A percentile compares a stretch with the other conserved stretches of the same genome.
Evolutionary conservation across 2,113 vertebrate species (phyloP).

Genomic region (Psilopsiagon aurifrons): DNA sequence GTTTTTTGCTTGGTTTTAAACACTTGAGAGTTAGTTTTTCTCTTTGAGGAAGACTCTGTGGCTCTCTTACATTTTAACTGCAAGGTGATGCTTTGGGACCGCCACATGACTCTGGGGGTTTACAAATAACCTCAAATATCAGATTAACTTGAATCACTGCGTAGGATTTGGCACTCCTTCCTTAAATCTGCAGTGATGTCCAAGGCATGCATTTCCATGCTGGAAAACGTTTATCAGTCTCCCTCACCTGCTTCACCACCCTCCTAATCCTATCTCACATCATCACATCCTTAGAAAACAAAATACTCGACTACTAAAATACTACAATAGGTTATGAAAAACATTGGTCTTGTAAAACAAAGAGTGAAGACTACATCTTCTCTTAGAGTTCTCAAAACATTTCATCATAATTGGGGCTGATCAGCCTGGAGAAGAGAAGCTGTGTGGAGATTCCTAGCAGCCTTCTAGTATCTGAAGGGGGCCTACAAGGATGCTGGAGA

Average conservation of each 20-base stretch:
- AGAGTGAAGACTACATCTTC: neutral
- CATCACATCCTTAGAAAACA: neutral
- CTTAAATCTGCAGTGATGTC: neutral
- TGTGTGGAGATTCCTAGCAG: neutral
- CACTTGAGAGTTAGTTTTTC: neutral
- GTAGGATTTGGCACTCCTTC: neutral
- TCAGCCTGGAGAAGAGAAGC: neutral
- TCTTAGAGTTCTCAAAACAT: neutral
- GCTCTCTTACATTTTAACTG: neutral
- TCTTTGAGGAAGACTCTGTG: neutral
- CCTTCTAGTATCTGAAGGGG: neutral
- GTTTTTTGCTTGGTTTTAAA: neutral
- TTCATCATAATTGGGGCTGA: neutral
- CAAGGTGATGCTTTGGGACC: neutral
- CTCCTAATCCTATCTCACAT: neutral
- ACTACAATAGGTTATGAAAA: neutral
- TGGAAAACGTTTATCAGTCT: neutral
- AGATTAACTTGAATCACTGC: neutral
- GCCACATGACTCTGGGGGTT: neutral
- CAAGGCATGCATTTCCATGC: neutral
- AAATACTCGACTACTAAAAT: neutral
- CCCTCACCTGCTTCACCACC: neutral
- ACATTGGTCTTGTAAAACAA: neutral
- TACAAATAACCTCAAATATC: neutral
- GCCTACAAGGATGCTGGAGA: neutral